Conservation (phyloP, 2,797 vertebrate genomes). For the Sebastes elongatus region DNA sequence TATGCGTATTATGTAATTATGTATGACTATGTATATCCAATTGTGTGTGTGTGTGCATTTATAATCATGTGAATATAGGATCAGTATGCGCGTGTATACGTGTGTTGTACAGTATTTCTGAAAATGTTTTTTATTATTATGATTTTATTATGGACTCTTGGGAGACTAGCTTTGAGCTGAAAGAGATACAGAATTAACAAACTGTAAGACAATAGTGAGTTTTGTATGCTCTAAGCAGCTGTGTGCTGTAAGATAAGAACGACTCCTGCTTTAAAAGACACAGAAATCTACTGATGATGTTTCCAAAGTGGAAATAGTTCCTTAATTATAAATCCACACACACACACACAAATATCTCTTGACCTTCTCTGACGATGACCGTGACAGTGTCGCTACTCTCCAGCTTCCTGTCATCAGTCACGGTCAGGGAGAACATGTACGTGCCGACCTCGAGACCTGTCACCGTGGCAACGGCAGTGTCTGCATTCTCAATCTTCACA, state of each 20-base stretch:
- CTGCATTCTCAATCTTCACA: conserved; percentile 92
- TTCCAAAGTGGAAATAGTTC: neutral
- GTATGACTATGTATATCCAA: neutral
- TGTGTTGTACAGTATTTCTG: neutral
- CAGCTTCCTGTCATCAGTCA: conserved; percentile 92
- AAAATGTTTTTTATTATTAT: neutral
- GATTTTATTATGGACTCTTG: neutral
- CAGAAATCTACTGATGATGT: neutral
- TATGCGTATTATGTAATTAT: neutral
- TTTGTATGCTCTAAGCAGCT: neutral
- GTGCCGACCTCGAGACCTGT: conserved; percentile 90
- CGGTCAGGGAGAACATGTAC: conserved; percentile 92
- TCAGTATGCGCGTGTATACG: neutral
- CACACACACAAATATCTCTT: conserved; percentile 9
- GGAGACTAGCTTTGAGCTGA: neutral
- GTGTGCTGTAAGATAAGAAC: neutral
- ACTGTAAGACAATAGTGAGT: neutral
- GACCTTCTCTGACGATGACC: conserved; percentile 94
- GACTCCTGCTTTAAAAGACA: neutral
- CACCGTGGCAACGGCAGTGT: conserved; percentile 88
- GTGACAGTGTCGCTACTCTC: conserved; percentile 89
- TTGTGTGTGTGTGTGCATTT: neutral
- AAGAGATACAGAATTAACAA: neutral
- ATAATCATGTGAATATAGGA: neutral
- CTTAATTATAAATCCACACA: neutral